Percentiles rank a stretch among this genome's conserved stretches.
Evolutionary conservation across 92 coral and sea anemone species (phyloP).

Genomic region (Phymanthus crucifer): DNA sequence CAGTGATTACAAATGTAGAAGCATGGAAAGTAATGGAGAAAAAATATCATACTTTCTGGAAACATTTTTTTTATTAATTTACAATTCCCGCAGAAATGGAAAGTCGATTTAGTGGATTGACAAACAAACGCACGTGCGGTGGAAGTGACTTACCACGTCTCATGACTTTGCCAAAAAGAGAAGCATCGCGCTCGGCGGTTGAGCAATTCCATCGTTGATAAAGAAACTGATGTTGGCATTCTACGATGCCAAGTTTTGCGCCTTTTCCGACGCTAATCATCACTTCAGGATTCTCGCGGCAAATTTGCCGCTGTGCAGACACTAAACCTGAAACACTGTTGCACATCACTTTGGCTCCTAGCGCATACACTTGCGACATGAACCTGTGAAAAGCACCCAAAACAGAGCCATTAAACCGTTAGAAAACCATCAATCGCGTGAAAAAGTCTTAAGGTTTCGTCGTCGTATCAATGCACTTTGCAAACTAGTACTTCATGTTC

Average conservation of each 20-base stretch:
- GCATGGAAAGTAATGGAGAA: background rate
- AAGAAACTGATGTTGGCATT: conserved; percentile 87
- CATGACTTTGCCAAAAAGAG: conserved; percentile 96
- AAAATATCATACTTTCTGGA: background rate
- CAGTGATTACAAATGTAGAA: background rate
- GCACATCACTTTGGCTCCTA: conserved; percentile 98
- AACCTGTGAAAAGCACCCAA: conserved; percentile 54
- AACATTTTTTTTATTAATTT: background rate
- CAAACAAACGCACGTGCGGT: conserved; percentile 5
- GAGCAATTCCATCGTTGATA: conserved; percentile 97
- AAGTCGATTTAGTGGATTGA: conserved; percentile 3
- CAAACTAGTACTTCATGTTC: background rate
- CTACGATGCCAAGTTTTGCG: conserved; percentile 86
- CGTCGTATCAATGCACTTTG: background rate
- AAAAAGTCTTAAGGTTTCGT: background rate
- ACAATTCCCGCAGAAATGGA: background rate
- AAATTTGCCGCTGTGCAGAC: conserved; percentile 75
- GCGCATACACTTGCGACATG: conserved; percentile 92
- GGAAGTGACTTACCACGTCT: conserved; percentile 60
- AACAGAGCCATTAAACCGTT: background rate
- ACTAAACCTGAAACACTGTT: conserved; percentile 85
- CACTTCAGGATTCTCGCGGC: conserved; percentile 93
- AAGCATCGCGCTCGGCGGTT: conserved; percentile 81
- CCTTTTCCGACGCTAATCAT: conserved; percentile 98
- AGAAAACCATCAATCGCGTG: background rate